Percentiles rank a stretch among this genome's conserved stretches.
These are phyloP conservation scores for Plecturocebus donacophilus DNA, from an alignment of 2,113 vertebrate species.

Conservation along the genomic window DNA sequence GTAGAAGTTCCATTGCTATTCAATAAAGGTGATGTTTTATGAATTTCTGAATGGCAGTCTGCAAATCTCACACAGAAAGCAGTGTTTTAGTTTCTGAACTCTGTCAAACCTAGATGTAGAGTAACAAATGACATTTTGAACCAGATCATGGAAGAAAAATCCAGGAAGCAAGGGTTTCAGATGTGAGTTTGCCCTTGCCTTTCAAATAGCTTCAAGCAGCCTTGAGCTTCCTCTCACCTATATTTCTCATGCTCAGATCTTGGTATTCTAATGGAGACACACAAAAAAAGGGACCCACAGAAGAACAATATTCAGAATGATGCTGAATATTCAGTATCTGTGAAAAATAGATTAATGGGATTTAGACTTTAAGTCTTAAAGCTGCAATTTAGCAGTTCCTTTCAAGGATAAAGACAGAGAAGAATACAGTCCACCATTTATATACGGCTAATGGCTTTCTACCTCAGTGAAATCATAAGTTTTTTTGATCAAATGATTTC, in stretches of 20 bases:
- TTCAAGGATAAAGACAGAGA: neutral
- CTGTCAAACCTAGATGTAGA: neutral
- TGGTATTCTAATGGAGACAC: neutral
- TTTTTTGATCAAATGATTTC: neutral
- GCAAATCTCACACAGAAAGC: neutral
- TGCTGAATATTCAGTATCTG: neutral
- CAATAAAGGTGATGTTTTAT: neutral
- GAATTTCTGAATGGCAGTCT: neutral
- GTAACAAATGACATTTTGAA: neutral
- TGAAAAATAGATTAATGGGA: neutral
- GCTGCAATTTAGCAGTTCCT: neutral
- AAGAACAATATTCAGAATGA: neutral
- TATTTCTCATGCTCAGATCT: neutral
- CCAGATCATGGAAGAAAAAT: neutral
- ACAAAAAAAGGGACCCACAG: neutral
- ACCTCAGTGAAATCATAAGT: neutral
- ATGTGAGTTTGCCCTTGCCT: neutral
- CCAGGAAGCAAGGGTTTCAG: neutral
- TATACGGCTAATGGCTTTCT: neutral
- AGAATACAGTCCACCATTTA: neutral
- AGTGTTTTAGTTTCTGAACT: neutral
- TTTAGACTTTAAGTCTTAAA: neutral
- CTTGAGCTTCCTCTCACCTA: neutral
- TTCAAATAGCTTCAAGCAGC: neutral
- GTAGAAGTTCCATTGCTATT: neutral